These are phyloP conservation scores for Drosophila peninsularis DNA, from an alignment of 2,888 invertebrate genomes.

Conservation along the genomic window DNA sequence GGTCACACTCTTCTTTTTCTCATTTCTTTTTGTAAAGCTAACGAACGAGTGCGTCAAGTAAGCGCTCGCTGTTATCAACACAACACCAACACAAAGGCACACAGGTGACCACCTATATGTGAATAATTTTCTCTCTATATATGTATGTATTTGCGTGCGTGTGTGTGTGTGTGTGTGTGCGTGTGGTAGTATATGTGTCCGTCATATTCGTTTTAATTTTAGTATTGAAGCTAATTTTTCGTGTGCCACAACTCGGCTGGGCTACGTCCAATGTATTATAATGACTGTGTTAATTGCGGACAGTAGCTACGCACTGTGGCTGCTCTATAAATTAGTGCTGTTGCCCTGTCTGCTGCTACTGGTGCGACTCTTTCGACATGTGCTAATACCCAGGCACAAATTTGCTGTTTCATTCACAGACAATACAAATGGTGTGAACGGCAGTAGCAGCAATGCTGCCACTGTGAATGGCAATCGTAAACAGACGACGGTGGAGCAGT, in stretches of 20 bases:
- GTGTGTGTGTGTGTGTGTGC: conserved; percentile 40
- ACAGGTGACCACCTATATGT: conserved; percentile 37
- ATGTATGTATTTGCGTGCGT: conserved; percentile 8
- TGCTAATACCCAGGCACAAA: conserved; percentile 56
- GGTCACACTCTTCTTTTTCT: conserved; percentile 31
- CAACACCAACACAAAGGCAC: conserved; percentile 35
- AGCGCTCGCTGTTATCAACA: conserved; percentile 68
- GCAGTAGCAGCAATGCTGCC: conserved; percentile 8
- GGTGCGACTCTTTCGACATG: conserved; percentile 48
- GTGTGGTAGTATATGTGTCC: conserved; percentile 21
- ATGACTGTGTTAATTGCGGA: conserved; percentile 68
- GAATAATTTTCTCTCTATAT: background rate
- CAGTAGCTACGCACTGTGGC: conserved; percentile 65
- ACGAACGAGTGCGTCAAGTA: conserved; percentile 40
- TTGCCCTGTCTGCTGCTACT: conserved; percentile 43
- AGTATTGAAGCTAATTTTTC: conserved; percentile 40
- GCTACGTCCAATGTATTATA: conserved; percentile 54
- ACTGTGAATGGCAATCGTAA: conserved; percentile 51
- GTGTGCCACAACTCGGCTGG: conserved; percentile 14
- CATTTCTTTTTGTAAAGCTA: conserved; percentile 19
- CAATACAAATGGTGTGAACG: conserved; percentile 51
- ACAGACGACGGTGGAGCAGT: conserved; percentile 34
- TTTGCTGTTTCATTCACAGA: conserved; percentile 59
- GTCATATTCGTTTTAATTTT: conserved; percentile 50
- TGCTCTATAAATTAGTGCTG: conserved; percentile 63